These are phyloP conservation scores for Somateria mollissima DNA, from an alignment of 2,797 vertebrate genomes.

Conservation along the genomic window DNA sequence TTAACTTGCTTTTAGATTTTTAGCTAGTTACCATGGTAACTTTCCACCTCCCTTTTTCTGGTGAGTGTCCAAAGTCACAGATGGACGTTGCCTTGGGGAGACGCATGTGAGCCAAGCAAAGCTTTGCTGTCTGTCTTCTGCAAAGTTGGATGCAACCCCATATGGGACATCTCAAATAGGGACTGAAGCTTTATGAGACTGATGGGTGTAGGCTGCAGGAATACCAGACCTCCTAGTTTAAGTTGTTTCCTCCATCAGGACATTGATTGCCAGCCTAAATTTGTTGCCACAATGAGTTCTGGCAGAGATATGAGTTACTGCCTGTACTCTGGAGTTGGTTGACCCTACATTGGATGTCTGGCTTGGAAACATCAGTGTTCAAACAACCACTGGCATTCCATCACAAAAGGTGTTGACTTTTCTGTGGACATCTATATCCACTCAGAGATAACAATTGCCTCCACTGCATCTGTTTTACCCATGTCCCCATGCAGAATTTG, in stretches of 20 bases:
- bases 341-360: too few species aligned
- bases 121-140: neutral
- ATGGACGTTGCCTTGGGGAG: neutral
- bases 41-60: neutral
- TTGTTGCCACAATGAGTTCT: neutral
- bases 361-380: neutral
- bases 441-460: neutral
- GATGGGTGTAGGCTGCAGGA: neutral
- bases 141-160: fast-evolving
- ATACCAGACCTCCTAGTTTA: neutral
- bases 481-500: fast-evolving
- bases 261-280: neutral
- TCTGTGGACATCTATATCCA: neutral
- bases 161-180: neutral
- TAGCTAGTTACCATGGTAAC: slow-evolving; percentile 6
- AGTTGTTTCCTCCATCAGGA: neutral
- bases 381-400: neutral
- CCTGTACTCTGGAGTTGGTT: neutral
- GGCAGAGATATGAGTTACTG: neutral
- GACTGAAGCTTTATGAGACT: neutral
- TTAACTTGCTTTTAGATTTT: neutral
- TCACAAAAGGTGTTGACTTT: neutral
- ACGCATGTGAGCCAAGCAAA: neutral
- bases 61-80: neutral
- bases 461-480: neutral